phyloP scores from a whole-genome alignment of 1,140 invertebrate genomes.

The Drosophila ogumai region DNA sequence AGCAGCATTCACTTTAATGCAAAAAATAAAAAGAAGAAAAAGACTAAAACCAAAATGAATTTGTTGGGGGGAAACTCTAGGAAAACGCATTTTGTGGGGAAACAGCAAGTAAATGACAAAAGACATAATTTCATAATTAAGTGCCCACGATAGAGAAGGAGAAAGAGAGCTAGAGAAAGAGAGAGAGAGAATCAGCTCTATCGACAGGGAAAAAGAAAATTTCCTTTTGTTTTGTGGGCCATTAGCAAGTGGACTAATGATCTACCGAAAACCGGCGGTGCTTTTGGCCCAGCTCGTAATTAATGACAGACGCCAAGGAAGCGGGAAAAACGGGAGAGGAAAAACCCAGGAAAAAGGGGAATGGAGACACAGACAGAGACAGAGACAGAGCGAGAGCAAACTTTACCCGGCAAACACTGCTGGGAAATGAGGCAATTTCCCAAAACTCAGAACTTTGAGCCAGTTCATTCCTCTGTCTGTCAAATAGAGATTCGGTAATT shows the following conservation, averaged over 20 bases:
- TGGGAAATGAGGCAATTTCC: conserved; percentile 55
- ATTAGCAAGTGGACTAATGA: conserved; percentile 57
- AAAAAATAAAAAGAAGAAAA: conserved; percentile 1
- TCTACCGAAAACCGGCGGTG: conserved; percentile 31
- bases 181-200: background rate
- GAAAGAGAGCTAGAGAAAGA: background rate
- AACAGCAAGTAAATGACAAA: conserved; percentile 44
- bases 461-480: conserved; percentile 46
- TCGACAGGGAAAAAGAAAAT: conserved; percentile 35
- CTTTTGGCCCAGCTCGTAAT: conserved; percentile 37
- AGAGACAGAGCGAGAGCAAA: background rate
- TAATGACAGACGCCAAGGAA: conserved; percentile 29
- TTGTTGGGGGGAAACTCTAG: conserved; percentile 25
- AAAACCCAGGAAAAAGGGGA: conserved; percentile 1
- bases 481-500: conserved; percentile 49
- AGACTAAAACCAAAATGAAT: conserved; percentile 11
- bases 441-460: conserved; percentile 36
- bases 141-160: conserved; percentile 19
- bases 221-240: conserved; percentile 44
- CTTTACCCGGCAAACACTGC: conserved; percentile 38
- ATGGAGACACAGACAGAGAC: background rate
- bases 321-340: background rate
- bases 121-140: conserved; percentile 58
- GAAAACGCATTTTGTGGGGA: conserved; percentile 47
- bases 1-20: background rate